Conservation (phyloP, 92 coral and sea anemone genomes). For the Porites lobata region DNA sequence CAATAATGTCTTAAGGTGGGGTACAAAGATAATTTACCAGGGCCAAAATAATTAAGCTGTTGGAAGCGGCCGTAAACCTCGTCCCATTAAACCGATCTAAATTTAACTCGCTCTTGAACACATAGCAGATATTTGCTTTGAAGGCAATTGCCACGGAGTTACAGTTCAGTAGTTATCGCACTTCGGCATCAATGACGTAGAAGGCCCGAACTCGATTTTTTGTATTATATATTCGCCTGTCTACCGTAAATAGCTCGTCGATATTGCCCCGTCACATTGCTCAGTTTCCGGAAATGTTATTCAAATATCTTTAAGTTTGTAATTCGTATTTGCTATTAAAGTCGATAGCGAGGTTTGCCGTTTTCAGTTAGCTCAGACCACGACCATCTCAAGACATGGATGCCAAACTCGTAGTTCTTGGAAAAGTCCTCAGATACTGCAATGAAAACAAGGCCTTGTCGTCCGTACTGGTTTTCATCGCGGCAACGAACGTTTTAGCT, state of each 20-base stretch:
- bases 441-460: conserved; percentile 27
- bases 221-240: conserved; percentile 4
- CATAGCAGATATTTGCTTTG: conserved; percentile 29
- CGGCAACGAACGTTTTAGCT: conserved; percentile 47
- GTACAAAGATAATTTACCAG: not conserved
- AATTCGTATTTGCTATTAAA: conserved; percentile 41
- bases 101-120: conserved; percentile 32
- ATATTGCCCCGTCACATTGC: not conserved
- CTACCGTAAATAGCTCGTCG: not conserved
- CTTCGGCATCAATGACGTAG: conserved; percentile 27
- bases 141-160: conserved; percentile 17
- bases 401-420: not conserved
- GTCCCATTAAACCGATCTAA: conserved; percentile 11
- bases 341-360: conserved; percentile 21
- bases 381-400: conserved; percentile 1
- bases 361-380: conserved; percentile 16
- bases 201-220: not conserved
- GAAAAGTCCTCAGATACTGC: conserved; percentile 30
- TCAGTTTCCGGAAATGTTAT: not conserved
- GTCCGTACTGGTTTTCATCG: conserved; percentile 2
- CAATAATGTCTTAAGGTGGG: conserved; percentile 16
- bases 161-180: conserved; percentile 9
- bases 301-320: conserved; percentile 43
- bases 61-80: not conserved
- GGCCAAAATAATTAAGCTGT: conserved; percentile 54